phyloP scores from a whole-genome alignment of 2,797 vertebrate genomes.

The Melanotaenia maccullochi region DNA sequence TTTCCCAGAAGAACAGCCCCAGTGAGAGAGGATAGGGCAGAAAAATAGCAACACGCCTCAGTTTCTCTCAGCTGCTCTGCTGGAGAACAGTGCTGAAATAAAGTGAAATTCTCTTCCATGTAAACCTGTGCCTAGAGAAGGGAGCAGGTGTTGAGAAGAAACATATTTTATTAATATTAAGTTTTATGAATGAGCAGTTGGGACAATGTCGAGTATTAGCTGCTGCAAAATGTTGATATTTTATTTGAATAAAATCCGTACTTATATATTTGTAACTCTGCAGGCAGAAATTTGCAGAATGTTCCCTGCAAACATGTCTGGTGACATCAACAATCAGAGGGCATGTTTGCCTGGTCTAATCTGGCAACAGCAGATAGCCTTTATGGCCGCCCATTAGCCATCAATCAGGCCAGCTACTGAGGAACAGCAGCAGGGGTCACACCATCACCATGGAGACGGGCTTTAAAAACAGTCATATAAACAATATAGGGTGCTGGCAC shows the following conservation, averaged over 20 bases:
- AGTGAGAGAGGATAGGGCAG: slow-evolving; percentile 46
- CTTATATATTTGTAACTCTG: slow-evolving; percentile 28
- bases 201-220: too few species aligned
- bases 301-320: slow-evolving; percentile 57
- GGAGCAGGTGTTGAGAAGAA: slow-evolving; percentile 6
- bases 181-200: background rate
- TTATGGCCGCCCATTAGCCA: slow-evolving; percentile 79
- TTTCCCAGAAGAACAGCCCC: slow-evolving; percentile 77
- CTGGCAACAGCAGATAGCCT: slow-evolving; percentile 84
- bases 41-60: slow-evolving; percentile 25
- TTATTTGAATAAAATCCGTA: background rate
- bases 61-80: slow-evolving; percentile 31
- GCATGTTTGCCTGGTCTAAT: slow-evolving; percentile 85
- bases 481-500: slow-evolving; percentile 57
- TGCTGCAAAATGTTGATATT: background rate
- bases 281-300: slow-evolving; percentile 57
- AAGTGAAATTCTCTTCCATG: slow-evolving; percentile 20
- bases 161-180: background rate
- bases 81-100: slow-evolving; percentile 9
- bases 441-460: slow-evolving; percentile 79
- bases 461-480: slow-evolving; percentile 75
- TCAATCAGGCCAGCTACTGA: slow-evolving; percentile 83
- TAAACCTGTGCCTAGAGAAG: slow-evolving; percentile 13
- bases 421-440: slow-evolving; percentile 79
- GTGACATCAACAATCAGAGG: slow-evolving; percentile 47